Evolutionary conservation across 2,888 invertebrate genomes (phyloP).

Genomic region (Orthosia incerta): DNA sequence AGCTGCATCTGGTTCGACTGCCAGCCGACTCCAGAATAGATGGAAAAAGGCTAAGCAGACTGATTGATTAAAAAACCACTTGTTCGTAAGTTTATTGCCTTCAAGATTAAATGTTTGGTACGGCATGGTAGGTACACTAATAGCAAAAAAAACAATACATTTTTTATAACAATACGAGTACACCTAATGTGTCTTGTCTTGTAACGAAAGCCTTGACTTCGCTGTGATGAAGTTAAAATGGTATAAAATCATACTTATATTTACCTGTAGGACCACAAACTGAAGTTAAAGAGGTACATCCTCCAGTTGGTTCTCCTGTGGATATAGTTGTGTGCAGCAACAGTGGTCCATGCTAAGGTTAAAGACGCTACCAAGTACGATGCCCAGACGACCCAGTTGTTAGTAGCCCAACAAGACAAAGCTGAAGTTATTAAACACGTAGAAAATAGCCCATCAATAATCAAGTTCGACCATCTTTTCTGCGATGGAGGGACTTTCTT

Average conservation of each 20-base stretch:
- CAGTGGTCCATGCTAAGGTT: conserved; percentile 91
- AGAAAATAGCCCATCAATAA: conserved; percentile 82
- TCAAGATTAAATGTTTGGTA: no score
- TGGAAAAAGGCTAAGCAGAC: no score
- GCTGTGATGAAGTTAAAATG: no score
- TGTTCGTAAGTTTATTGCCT: no score
- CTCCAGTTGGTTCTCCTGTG: conserved; percentile 95
- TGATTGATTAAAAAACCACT: no score
- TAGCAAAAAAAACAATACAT: no score
- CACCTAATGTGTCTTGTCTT: no score
- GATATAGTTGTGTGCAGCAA: conserved; percentile 94
- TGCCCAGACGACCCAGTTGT: conserved; percentile 74
- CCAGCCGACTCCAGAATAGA: no score
- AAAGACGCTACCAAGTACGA: conserved; percentile 82
- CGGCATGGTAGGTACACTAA: no score
- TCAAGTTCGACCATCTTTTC: conserved; percentile 70
- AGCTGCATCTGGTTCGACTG: no score
- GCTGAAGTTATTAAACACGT: conserved; percentile 80
- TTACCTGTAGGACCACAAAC: conserved; percentile 92
- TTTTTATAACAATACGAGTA: no score
- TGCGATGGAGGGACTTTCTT: conserved; percentile 86
- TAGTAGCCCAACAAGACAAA: conserved; percentile 74
- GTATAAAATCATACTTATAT: not conserved
- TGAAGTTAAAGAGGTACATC: conserved; percentile 94
- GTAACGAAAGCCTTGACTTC: no score